phyloP scores from a whole-genome alignment of 2,888 invertebrate genomes.

The Dynastes hyllus region DNA sequence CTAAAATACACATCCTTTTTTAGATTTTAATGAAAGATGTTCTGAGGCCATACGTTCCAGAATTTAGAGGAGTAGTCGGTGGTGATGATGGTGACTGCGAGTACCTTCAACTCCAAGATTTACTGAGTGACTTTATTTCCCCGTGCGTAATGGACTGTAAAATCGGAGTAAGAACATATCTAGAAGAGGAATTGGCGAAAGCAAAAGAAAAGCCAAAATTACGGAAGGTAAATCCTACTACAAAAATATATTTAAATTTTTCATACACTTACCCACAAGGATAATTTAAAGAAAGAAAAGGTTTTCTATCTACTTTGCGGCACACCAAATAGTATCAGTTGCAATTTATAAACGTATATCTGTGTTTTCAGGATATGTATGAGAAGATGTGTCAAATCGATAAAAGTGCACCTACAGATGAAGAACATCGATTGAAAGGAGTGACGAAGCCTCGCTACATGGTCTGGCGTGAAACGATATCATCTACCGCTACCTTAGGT shows the following conservation, averaged over 20 bases:
- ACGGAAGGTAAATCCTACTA: slow-evolving; percentile 79
- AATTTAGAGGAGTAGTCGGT: slow-evolving; percentile 91
- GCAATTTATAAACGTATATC: background rate
- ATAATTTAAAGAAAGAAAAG: no score
- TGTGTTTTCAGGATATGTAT: slow-evolving; percentile 90
- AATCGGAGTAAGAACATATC: slow-evolving; percentile 94
- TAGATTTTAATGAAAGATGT: slow-evolving; percentile 89
- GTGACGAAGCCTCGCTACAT: slow-evolving; percentile 96
- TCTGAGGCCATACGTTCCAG: slow-evolving; percentile 91
- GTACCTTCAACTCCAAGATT: slow-evolving; percentile 94
- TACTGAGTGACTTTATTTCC: slow-evolving; percentile 91
- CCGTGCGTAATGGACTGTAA: slow-evolving; percentile 99
- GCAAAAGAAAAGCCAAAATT: slow-evolving; percentile 95
- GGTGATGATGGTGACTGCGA: slow-evolving; percentile 87
- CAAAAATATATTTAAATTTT: background rate
- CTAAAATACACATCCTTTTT: slow-evolving; percentile 42
- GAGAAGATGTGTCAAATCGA: slow-evolving; percentile 98
- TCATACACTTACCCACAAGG: no score
- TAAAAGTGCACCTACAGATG: slow-evolving; percentile 89
- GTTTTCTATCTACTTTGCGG: no score
- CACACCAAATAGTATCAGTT: no score
- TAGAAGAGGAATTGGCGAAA: slow-evolving; percentile 95
- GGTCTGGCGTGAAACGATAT: slow-evolving; percentile 97
- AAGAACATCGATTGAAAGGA: slow-evolving; percentile 91
- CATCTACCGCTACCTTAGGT: slow-evolving; percentile 96